Base-by-base conservation (phyloP, 2,888 invertebrate genomes). In the Drosophila silvestris region DNA sequence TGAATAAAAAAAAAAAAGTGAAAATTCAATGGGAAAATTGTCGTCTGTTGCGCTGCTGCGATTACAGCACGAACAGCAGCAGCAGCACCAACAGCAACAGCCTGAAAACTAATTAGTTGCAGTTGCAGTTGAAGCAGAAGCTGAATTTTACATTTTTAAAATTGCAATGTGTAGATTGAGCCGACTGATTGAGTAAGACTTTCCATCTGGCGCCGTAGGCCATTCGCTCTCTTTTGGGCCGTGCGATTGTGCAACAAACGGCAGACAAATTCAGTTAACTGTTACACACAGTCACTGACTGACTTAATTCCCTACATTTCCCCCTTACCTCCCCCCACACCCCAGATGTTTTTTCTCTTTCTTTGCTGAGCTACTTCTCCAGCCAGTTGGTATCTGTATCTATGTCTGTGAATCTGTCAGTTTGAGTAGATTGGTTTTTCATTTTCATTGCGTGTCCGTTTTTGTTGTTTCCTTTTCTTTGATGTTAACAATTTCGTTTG, bases 261-360 rank as follows among this genome's bases (percentile, higher is more conserved):
- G 64, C 66, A 82, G 75, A 83, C 75, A 85, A 85, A 90, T 77
- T 86, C 86, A 90, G 90, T 88, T 89, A 86, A 89, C 82, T 86
- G 85, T 89, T 89, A 83, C 86, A 90, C 89, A 77, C 82, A 83
- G 68, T 83, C 84, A 74, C 86, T 85, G 85, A 67, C 83, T 86
- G 90, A 89, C 90, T 90, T 86, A 86, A 86, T 86, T 90, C 89
- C 85, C 87, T 86, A 90, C 89, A 89, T 85, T 82, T 70, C 53
- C 54, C 54, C 54, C 35, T 19, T 16, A 33, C 47, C 52, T 26
- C 22, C 6, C 56, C 2, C 0, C 35, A 10, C 51, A 51, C 28
- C 28, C 0, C 28, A 28, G 6, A 12, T 12, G 28, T 14, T 10
- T 56, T 35, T 28, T 41, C 5, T 16, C 22, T 53, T 54, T 30